A percentile compares a stretch with the other conserved stretches of the same genome.
Evolutionary conservation across 2,888 invertebrate species (phyloP).

Genomic region (Eristalinus sepulchralis): DNA sequence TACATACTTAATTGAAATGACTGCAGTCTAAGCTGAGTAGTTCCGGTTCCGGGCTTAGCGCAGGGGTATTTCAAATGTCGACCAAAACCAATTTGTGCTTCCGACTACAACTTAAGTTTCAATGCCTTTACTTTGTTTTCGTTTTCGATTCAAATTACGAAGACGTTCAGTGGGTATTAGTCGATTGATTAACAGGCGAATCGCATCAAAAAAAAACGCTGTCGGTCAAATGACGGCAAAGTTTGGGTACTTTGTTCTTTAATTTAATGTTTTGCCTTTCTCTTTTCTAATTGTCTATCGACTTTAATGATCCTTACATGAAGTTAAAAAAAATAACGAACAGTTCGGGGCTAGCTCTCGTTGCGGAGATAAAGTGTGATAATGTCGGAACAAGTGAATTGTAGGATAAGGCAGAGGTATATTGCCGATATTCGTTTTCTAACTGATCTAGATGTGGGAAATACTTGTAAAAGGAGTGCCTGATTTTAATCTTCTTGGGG

Average conservation of each 20-base stretch:
- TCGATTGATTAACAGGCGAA: not conserved
- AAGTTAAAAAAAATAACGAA: not conserved
- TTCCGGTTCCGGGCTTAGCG: slow-evolving; percentile 24
- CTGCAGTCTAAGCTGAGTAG: not conserved
- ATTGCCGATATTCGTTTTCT: not conserved
- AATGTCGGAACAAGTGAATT: not conserved
- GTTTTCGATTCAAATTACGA: not conserved
- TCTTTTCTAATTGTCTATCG: not conserved
- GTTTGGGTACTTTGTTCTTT: not conserved
- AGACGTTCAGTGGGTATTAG: not conserved
- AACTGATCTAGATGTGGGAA: not conserved
- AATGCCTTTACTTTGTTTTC: not conserved
- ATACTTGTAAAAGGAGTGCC: not conserved
- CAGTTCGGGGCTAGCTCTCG: not conserved
- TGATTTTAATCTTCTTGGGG: not conserved
- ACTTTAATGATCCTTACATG: not conserved
- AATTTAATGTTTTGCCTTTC: not conserved
- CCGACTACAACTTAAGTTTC: not conserved
- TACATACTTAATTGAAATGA: slow-evolving; percentile 16
- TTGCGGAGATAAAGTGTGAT: not conserved
- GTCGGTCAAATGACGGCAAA: not conserved
- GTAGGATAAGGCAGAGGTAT: not conserved
- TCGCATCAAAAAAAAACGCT: not conserved
- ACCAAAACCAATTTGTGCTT: not conserved
- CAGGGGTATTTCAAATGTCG: not conserved